Percentiles rank a stretch among this genome's conserved stretches.
Evolutionary conservation across 2,113 vertebrate genomes (phyloP).

Genomic region (Recurvirostra avosetta): DNA sequence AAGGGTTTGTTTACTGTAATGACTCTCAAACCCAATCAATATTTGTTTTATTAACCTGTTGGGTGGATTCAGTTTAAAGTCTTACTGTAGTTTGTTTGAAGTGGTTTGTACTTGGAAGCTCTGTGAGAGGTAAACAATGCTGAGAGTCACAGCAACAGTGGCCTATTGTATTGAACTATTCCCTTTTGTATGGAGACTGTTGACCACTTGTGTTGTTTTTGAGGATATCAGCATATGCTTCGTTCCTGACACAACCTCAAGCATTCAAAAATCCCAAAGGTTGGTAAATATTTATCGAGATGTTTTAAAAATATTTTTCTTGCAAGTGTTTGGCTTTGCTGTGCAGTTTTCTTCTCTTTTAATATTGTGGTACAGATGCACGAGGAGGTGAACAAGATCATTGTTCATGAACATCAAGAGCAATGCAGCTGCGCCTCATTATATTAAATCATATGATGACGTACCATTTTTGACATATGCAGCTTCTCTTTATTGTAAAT

Average conservation of each 20-base stretch:
- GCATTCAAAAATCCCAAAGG: slow-evolving; percentile 24
- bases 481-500: slow-evolving; percentile 45
- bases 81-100: slow-evolving; percentile 44
- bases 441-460: slow-evolving; percentile 32
- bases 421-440: slow-evolving; percentile 1
- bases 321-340: background rate
- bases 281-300: slow-evolving; percentile 39
- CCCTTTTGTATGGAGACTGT: background rate
- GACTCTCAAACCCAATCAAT: slow-evolving; percentile 22
- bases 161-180: slow-evolving; percentile 52
- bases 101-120: slow-evolving; percentile 42
- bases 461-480: slow-evolving; percentile 40
- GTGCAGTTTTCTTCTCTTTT: background rate
- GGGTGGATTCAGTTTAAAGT: slow-evolving; percentile 55
- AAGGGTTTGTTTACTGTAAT: slow-evolving; percentile 1
- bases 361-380: background rate
- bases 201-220: slow-evolving; percentile 53
- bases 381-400: slow-evolving; percentile 4
- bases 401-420: slow-evolving; percentile 24
- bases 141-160: slow-evolving; percentile 42
- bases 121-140: slow-evolving; percentile 60
- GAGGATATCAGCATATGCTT: slow-evolving; percentile 39
- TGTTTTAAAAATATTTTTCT: slow-evolving; percentile 32
- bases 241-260: slow-evolving; percentile 51
- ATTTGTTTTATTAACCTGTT: slow-evolving; percentile 59